Evolutionary conservation across 2,113 vertebrate genomes (phyloP).

Genomic region (Ptychochromis oligacanthus): DNA sequence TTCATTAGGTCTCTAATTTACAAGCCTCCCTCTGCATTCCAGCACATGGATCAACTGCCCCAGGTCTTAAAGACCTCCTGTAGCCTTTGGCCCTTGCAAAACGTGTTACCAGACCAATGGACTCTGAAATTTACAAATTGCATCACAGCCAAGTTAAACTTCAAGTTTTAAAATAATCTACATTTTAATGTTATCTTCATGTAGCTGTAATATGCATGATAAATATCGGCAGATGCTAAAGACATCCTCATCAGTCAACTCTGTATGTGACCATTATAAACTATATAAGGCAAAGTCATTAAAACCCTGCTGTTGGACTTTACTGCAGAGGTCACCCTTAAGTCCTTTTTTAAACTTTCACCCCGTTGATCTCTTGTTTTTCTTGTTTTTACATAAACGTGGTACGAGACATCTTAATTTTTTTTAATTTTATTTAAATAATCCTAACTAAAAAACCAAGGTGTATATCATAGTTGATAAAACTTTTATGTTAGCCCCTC

Average conservation of each 20-base stretch:
- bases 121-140: slow-evolving; percentile 46
- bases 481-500: neutral
- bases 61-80: slow-evolving; percentile 84
- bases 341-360: neutral
- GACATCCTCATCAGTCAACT: neutral
- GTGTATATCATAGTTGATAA: neutral
- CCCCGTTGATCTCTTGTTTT: neutral
- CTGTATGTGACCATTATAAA: neutral
- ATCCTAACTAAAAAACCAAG: neutral
- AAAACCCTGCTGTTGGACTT: slow-evolving; percentile 6
- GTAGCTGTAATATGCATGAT: slow-evolving; percentile 9
- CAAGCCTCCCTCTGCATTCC: slow-evolving; percentile 93
- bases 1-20: slow-evolving; percentile 99
- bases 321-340: slow-evolving; percentile 7
- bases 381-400: neutral
- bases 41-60: slow-evolving; percentile 83
- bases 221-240: neutral
- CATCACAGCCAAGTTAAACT: slow-evolving; percentile 3
- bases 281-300: neutral
- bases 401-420: neutral
- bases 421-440: neutral
- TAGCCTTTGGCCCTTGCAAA: slow-evolving; percentile 73
- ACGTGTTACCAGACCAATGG: slow-evolving; percentile 32
- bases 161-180: neutral
- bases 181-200: neutral